Conservation (phyloP, 2,888 invertebrate species). For the Salpingus planirostris region DNA sequence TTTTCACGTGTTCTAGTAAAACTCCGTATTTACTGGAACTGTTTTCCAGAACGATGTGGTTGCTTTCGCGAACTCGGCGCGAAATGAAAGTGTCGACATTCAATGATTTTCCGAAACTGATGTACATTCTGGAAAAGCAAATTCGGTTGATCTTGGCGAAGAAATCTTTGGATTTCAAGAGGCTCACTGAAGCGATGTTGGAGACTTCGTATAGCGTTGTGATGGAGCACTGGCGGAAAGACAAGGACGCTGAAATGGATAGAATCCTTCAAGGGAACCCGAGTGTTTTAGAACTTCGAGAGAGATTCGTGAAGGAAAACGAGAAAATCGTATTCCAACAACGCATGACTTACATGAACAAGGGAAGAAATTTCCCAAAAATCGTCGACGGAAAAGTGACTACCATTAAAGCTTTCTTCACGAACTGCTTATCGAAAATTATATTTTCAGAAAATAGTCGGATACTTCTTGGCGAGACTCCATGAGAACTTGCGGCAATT, state of each 20-base stretch:
- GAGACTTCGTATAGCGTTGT: constrained; percentile 29
- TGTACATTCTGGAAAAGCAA: constrained; percentile 34
- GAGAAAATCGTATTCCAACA: constrained; percentile 26
- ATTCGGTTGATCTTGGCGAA: constrained; percentile 30
- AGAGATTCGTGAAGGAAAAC: constrained; percentile 22
- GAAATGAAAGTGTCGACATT: constrained; percentile 37
- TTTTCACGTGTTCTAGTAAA: constrained; percentile 30
- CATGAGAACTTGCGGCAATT: constrained; percentile 24
- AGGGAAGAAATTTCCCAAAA: constrained; percentile 31
- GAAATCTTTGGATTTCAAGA: constrained; percentile 31
- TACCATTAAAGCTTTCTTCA: constrained; percentile 1
- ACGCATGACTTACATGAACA: constrained; percentile 27
- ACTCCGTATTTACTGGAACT: constrained; percentile 35
- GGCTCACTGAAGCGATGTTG: constrained; percentile 28
- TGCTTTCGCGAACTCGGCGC: constrained; percentile 34
- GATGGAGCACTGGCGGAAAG: constrained; percentile 32
- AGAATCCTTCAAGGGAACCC: constrained; percentile 24
- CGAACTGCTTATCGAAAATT: constrained; percentile 3
- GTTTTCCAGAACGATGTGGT: constrained; percentile 37
- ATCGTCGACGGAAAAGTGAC: constrained; percentile 32
- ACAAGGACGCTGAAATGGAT: constrained; percentile 29
- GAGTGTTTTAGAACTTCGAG: constrained; percentile 29
- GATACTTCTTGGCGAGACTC: constrained; percentile 23
- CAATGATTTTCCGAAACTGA: constrained; percentile 36
- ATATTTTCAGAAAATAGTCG: constrained; percentile 24